Evolutionary conservation across 2,888 invertebrate genomes (phyloP).

Genomic region (Macroteleia sp.): DNA sequence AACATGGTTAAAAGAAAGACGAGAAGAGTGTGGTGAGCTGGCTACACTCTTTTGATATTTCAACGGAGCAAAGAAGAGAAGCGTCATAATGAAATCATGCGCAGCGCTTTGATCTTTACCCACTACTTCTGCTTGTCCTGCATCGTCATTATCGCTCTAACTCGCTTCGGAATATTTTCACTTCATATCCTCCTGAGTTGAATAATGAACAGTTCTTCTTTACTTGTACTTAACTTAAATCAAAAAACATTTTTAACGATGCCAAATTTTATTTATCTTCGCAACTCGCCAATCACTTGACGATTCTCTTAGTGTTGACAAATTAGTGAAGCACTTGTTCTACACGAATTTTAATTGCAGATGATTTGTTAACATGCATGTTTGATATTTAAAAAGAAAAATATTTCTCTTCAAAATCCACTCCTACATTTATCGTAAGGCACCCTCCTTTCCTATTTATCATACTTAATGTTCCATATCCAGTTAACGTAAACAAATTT

Average conservation of each 20-base stretch:
- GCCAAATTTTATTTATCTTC: constrained; percentile 15
- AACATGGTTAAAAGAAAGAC: constrained; percentile 52
- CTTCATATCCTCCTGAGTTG: constrained; percentile 30
- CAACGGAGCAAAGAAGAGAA: constrained; percentile 81
- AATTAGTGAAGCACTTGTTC: constrained; percentile 41
- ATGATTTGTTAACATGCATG: no score
- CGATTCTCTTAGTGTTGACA: no score
- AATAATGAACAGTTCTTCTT: constrained; percentile 47
- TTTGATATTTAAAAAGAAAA: no score
- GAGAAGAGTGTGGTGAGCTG: constrained; percentile 49
- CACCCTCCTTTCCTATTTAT: no score
- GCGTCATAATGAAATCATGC: constrained; percentile 83
- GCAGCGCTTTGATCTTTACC: constrained; percentile 82
- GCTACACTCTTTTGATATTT: constrained; percentile 82
- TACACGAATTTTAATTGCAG: no score
- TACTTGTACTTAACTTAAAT: constrained; percentile 25
- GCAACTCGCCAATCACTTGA: no score
- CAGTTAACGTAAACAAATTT: no score
- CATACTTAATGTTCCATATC: no score
- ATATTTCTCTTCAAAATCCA: no score
- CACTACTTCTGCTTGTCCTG: constrained; percentile 54
- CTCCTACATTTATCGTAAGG: no score
- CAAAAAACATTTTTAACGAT: constrained; percentile 43
- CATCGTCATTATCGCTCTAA: constrained; percentile 58
- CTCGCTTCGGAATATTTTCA: constrained; percentile 53